Conservation (phyloP, 2,888 invertebrate species). For the Eupithecia dodoneata region DNA sequence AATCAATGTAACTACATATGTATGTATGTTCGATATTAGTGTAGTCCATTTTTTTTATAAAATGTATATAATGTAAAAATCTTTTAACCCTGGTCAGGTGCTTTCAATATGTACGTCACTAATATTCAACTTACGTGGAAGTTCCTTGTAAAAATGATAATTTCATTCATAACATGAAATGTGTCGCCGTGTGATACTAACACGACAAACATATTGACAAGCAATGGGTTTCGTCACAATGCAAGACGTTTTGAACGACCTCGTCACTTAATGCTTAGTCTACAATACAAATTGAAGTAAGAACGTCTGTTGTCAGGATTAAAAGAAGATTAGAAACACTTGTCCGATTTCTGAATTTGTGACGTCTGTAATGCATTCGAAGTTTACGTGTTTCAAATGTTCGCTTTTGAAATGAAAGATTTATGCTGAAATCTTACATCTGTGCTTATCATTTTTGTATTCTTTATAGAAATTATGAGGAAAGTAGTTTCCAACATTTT, state of each 20-base stretch:
- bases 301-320: conserved; percentile 35
- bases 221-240: conserved; percentile 1
- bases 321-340: conserved; percentile 46
- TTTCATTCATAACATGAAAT: conserved; percentile 11
- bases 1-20: no score
- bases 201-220: conserved; percentile 6
- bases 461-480: background rate
- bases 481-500: background rate
- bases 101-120: background rate
- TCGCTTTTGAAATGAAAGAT: background rate
- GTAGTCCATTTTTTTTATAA: no score
- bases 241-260: background rate
- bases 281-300: conserved; percentile 34
- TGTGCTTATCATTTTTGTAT: background rate
- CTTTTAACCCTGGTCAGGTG: background rate
- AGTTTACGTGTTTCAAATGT: background rate
- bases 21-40: no score
- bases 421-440: background rate
- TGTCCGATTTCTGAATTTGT: conserved; percentile 47
- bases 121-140: background rate
- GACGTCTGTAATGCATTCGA: conserved; percentile 36
- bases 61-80: no score
- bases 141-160: background rate
- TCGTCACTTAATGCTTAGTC: conserved; percentile 27
- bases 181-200: background rate